phyloP scores from a whole-genome alignment of 2,797 vertebrate species.

The Paedocypris micromegethes region DNA sequence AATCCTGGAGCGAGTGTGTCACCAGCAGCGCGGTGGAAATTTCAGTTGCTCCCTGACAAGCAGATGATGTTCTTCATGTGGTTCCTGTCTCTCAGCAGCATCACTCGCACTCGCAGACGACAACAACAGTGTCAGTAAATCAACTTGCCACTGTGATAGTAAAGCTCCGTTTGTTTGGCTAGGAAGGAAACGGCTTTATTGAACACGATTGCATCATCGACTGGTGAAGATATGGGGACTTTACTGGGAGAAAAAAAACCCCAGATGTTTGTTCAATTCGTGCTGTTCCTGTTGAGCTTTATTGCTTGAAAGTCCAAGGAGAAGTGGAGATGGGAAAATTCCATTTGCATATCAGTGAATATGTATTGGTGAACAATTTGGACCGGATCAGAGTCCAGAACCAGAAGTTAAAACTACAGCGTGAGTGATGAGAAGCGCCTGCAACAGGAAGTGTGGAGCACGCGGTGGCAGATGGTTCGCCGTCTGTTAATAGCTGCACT shows the following conservation, averaged over 20 bases:
- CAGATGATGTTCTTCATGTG: slow-evolving; percentile 35
- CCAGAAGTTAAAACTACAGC: no score
- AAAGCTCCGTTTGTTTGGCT: slow-evolving; percentile 39
- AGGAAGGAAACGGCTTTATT: not conserved
- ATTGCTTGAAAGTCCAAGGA: slow-evolving; percentile 1
- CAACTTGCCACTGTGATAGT: slow-evolving; percentile 51
- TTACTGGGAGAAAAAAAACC: no score
- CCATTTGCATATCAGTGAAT: slow-evolving; percentile 17
- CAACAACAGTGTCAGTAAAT: slow-evolving; percentile 52
- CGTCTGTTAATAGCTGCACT: slow-evolving; percentile 39
- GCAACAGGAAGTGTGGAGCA: slow-evolving; percentile 34
- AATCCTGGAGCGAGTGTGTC: slow-evolving; percentile 46
- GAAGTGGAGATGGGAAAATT: slow-evolving; percentile 28
- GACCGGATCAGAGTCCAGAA: not conserved
- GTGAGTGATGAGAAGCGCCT: no score
- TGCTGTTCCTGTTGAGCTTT: not conserved
- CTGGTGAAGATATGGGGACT: no score
- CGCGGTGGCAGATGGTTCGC: slow-evolving; percentile 40
- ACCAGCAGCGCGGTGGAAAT: slow-evolving; percentile 48
- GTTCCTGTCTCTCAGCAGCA: slow-evolving; percentile 43
- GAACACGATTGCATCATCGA: not conserved
- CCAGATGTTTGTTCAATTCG: no score
- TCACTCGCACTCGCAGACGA: slow-evolving; percentile 38
- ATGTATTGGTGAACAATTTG: not conserved
- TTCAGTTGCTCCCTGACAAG: slow-evolving; percentile 44